These are phyloP conservation scores for Diachrysia chrysitis DNA, from an alignment of 2,888 invertebrate species.

Conservation along the genomic window DNA sequence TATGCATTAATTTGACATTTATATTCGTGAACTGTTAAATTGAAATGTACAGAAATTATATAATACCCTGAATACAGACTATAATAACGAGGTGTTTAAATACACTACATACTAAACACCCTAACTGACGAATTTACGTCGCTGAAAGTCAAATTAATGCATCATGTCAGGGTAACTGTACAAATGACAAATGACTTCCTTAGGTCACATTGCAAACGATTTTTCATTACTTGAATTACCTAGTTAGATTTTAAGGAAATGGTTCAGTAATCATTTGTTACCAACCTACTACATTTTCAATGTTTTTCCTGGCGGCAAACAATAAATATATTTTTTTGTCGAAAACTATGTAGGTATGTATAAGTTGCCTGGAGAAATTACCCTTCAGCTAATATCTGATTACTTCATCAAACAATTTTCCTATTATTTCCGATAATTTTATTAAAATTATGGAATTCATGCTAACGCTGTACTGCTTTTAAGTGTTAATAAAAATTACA, in stretches of 20 bases:
- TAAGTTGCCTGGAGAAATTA: too few relatives aligned
- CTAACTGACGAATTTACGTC: background rate
- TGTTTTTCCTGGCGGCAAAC: background rate
- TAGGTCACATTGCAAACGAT: background rate
- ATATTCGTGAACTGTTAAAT: background rate
- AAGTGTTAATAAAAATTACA: too few relatives aligned
- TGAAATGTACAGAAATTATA: background rate
- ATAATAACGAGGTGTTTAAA: background rate
- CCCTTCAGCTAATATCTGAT: too few relatives aligned
- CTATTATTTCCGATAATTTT: too few relatives aligned
- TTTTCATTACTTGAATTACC: background rate
- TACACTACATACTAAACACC: background rate
- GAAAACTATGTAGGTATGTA: too few relatives aligned
- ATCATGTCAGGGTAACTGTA: background rate
- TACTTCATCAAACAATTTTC: too few relatives aligned
- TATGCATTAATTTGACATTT: background rate
- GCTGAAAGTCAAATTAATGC: background rate
- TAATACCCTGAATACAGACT: background rate
- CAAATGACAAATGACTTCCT: constrained; percentile 32
- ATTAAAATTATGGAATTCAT: too few relatives aligned
- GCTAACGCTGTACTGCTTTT: too few relatives aligned
- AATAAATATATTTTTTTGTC: too few relatives aligned
- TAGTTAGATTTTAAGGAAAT: background rate
- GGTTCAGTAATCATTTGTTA: background rate
- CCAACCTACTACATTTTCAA: background rate